Evolutionary conservation across 2,797 vertebrate species (phyloP).

Genomic region (Sebastes vulpes): DNA sequence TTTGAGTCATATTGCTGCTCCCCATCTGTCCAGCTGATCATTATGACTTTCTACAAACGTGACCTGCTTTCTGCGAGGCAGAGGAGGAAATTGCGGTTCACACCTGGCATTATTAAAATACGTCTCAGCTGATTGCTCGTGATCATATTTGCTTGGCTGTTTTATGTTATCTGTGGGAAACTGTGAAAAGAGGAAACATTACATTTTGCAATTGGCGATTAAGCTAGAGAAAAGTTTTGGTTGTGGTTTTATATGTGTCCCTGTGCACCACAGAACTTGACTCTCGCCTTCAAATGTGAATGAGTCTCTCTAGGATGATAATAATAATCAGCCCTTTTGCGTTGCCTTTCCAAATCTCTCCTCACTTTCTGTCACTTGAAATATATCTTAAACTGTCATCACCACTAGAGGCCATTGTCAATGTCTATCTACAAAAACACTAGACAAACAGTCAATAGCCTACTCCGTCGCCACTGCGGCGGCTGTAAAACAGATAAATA

Average conservation of each 20-base stretch:
- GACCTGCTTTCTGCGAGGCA: constrained; percentile 32
- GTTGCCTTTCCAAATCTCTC: background rate
- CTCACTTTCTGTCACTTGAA: no score
- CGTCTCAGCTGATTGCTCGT: background rate
- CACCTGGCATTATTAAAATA: constrained; percentile 39
- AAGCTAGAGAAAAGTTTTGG: background rate
- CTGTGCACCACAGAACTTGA: background rate
- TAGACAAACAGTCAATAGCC: background rate
- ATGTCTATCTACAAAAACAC: background rate
- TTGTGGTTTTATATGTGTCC: background rate
- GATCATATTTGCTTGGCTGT: constrained; percentile 18
- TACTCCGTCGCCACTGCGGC: background rate
- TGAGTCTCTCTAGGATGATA: background rate
- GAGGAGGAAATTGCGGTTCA: constrained; percentile 34
- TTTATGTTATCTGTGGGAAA: background rate
- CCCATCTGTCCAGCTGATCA: constrained; percentile 36
- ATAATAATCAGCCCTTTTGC: no score
- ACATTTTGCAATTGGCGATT: background rate
- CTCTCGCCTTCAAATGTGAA: background rate
- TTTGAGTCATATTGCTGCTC: constrained; percentile 19
- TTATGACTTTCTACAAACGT: constrained; percentile 27
- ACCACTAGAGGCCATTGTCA: background rate
- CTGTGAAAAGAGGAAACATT: background rate
- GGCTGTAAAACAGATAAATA: background rate
- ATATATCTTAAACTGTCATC: no score